These are phyloP conservation scores for Pocillopora grandis DNA, from an alignment of 92 coral and sea anemone species.

Conservation along the genomic window DNA sequence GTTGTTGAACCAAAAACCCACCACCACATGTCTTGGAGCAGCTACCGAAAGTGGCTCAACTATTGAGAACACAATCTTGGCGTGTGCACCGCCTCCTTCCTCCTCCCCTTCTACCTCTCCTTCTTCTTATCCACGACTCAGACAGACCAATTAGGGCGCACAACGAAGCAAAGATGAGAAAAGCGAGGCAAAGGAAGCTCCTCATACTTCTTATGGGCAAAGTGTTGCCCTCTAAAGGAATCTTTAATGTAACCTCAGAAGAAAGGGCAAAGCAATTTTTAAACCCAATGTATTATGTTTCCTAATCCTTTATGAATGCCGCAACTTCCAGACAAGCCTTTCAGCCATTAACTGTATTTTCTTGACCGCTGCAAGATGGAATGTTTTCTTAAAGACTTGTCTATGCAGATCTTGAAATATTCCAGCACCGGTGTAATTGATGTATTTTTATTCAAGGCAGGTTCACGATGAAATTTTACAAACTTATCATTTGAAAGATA, in stretches of 20 bases:
- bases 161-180: constrained; percentile 4
- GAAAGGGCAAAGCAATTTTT: neutral
- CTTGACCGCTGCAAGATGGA: neutral
- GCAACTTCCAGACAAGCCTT: neutral
- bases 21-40: constrained; percentile 48
- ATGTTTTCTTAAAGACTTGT: neutral
- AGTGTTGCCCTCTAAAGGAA: neutral
- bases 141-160: neutral
- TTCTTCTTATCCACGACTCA: neutral
- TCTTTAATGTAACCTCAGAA: neutral
- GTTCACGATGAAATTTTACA: no score
- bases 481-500: no score
- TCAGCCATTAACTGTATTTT: neutral
- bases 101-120: neutral
- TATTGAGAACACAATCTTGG: neutral
- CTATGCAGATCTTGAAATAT: neutral
- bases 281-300: neutral
- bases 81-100: neutral
- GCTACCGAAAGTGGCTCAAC: neutral
- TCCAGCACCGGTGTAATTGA: no score
- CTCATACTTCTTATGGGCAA: neutral
- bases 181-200: neutral
- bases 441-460: no score
- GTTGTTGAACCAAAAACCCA: neutral
- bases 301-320: neutral